phyloP scores from a whole-genome alignment of 2,888 invertebrate genomes.

The Drosophila ustulata region DNA sequence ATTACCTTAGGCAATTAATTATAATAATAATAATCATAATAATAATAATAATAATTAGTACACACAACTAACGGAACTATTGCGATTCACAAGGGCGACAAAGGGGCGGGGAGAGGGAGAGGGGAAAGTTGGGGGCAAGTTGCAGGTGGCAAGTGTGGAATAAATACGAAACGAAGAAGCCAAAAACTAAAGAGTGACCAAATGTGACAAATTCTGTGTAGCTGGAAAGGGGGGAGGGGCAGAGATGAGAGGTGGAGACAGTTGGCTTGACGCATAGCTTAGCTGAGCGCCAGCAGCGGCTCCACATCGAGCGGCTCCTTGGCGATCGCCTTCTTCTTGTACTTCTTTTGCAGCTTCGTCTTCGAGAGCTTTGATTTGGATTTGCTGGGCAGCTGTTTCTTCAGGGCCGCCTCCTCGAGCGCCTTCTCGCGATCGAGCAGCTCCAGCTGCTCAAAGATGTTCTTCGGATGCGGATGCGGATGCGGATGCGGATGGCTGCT shows the following conservation, averaged over 20 bases:
- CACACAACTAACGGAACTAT: constrained; percentile 59
- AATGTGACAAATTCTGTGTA: constrained; percentile 12
- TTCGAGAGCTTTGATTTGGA: constrained; percentile 88
- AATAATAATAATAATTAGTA: constrained; percentile 50
- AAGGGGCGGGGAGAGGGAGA: constrained; percentile 4
- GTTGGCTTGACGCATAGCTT: constrained; percentile 58
- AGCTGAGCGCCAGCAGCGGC: constrained; percentile 84
- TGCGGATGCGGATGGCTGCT: constrained; percentile 86
- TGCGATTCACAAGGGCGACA: constrained; percentile 30
- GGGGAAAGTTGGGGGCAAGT: not conserved
- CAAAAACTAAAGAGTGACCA: constrained; percentile 18
- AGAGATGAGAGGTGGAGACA: not conserved
- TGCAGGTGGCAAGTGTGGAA: constrained; percentile 19
- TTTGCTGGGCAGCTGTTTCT: constrained; percentile 85
- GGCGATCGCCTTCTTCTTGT: constrained; percentile 84
- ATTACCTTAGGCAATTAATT: constrained; percentile 28
- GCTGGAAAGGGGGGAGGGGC: not conserved
- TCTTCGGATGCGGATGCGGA: constrained; percentile 92
- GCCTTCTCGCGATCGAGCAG: constrained; percentile 88
- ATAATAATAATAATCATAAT: constrained; percentile 43
- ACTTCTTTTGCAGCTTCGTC: constrained; percentile 86
- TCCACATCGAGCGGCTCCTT: constrained; percentile 83
- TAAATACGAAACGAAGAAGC: constrained; percentile 38
- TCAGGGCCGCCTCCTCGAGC: constrained; percentile 73
- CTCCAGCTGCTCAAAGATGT: constrained; percentile 92